Evolutionary conservation across 1,140 invertebrate genomes (phyloP).

Genomic region (Drosophila lowei): DNA sequence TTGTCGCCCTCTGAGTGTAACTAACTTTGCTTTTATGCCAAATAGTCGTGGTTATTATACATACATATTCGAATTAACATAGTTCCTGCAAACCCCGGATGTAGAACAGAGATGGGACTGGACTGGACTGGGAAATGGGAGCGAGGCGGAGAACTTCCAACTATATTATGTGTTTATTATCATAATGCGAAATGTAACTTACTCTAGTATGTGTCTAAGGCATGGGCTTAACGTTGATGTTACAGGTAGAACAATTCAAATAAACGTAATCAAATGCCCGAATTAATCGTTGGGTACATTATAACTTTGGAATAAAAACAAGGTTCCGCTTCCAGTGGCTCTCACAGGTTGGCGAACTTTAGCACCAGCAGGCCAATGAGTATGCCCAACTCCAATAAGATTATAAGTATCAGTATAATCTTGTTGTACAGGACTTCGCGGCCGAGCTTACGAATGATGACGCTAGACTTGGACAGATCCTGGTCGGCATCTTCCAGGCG

Average conservation of each 20-base stretch:
- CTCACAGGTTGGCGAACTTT: slow-evolving; percentile 60
- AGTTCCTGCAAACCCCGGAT: slow-evolving; percentile 34
- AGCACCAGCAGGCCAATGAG: slow-evolving; percentile 66
- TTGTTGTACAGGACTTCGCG: slow-evolving; percentile 84
- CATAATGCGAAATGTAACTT: slow-evolving; percentile 39
- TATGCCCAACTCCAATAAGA: slow-evolving; percentile 83
- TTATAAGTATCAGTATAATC: slow-evolving; percentile 83
- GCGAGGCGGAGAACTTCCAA: slow-evolving; percentile 4
- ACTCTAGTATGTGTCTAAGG: slow-evolving; percentile 60
- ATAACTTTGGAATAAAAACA: slow-evolving; percentile 48
- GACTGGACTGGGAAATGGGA: not conserved
- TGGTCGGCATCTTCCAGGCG: slow-evolving; percentile 84
- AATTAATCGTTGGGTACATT: slow-evolving; percentile 1
- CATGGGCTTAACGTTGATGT: slow-evolving; percentile 32
- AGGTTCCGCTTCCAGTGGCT: not conserved
- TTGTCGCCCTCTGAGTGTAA: slow-evolving; percentile 34
- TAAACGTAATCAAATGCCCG: slow-evolving; percentile 58
- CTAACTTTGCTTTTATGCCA: slow-evolving; percentile 54
- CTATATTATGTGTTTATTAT: slow-evolving; percentile 69
- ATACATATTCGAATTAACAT: slow-evolving; percentile 40
- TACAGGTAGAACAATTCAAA: slow-evolving; percentile 40
- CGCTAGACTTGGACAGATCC: slow-evolving; percentile 81
- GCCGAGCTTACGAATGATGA: slow-evolving; percentile 82
- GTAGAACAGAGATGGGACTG: slow-evolving; percentile 1
- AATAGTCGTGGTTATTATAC: slow-evolving; percentile 43